Base-by-base conservation (phyloP, 2,888 invertebrate species). In the Lamellibrachia satsuma region DNA sequence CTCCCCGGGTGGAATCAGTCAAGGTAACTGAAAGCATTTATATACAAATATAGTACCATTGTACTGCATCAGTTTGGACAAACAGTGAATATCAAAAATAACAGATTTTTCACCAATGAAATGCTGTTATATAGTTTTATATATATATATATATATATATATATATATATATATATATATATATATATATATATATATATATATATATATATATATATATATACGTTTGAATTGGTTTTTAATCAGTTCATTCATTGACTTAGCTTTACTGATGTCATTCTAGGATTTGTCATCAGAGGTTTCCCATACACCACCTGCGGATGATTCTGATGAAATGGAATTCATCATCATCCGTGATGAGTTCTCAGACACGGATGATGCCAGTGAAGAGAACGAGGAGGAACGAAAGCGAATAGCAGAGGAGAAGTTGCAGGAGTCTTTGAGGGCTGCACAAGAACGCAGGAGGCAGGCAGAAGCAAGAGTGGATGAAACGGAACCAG, bases 281-380 rank as follows among this genome's bases (percentile, higher is more conserved):
- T 51, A 55, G 27, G 92, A 52, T n/a, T 52, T 55, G 22, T 90
- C 90, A 90, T n/a, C 27, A 1, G 39, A 52, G 22, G 11, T 39
- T 8, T 92, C 92, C 52, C 93, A 8, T 90, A 93, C 57, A 92
- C 93, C n/a, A 75, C 55, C 75, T 22, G 75, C 22, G 60, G 60
- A 60, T 9, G 60, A 22, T 75, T 91, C 91, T 8, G 94, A 93
- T 52, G 93, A 94, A 52, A 94, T 94, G 93, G 94, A 94, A 51
- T 94, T 94, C 92, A 91, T 94, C 39, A 94, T 94, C 92, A 92
- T 94, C 39, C 91, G 93, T 8, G 94, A 94, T 51, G 94, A 93
- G 91, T 93, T 93, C 92, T 90, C 93, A 3, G 93, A 93, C 52
- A 52, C 39, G 9, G 91, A 52, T 11, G 91, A 92, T 8, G 92